Base-by-base conservation (phyloP, 92 coral and sea anemone species). In the Paragorgia papillata region DNA sequence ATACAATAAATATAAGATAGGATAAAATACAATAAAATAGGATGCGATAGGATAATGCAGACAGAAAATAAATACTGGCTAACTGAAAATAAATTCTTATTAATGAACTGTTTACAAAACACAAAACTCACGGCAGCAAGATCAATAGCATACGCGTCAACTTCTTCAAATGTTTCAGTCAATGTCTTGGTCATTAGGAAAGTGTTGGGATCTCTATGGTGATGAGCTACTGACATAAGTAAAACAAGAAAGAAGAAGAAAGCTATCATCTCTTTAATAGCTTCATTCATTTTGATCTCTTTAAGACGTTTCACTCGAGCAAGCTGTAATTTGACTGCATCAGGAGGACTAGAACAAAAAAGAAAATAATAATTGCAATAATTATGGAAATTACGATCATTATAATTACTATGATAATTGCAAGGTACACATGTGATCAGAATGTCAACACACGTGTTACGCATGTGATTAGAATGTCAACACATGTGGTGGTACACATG, bases 111-210 rank as follows among this genome's bases (percentile, higher is more conserved):
- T n/a, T n/a, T n/a, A n/a, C n/a, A n/a, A n/a, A n/a, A n/a, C n/a
- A n/a, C n/a, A 88, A 22, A 85, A 90, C 97, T 95, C 80, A 17
- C 35, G 14, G 96, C 92, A 87, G 81, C 85, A 87, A 62, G 24
- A 29, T 61, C 68, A 28, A 61, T 61, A 0, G 71, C 40, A 56
- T 87, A 84, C 1, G 35, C 31, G 37, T 84, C 63, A 40, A 74
- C 84, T 14, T 63, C 66, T 37, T 63, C 26, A 62, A 90, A 90
- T 26, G 84, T 63, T 24, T 90, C 69, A 54, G 62, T 25, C 62
- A 90, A 41, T 31, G 87, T 76, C 17, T 81, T 81, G 46, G 74
- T 75, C 22, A 76, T 60, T 18, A 26, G 50, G 35, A 76, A 87
- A n/a, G 80, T 79, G 27, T 81, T 51, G 31, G 82, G 65, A 18